Base-by-base conservation (phyloP, 2,113 vertebrate genomes). In the Poeciliopsis prolifica region DNA sequence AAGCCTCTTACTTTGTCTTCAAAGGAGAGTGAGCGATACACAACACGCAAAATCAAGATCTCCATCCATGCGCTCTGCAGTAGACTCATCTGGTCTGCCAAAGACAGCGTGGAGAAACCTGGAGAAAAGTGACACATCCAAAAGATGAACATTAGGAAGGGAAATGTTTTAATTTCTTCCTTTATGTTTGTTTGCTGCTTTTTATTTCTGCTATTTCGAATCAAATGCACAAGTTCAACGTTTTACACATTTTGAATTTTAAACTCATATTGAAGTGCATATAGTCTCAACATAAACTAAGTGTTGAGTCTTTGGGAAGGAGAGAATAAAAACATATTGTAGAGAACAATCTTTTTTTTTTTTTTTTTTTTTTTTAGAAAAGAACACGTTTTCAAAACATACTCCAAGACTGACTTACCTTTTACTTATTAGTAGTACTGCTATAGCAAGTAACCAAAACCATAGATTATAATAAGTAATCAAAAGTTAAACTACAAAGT, bases 61-160 rank as follows among this genome's bases (percentile, higher is more conserved):
- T 99, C 98, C 98, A 99, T 99, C 98, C 98, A 99, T 60, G 98
- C 98, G 28, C 98, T 99, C 91, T 99, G 98, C 90, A 99, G 95
- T 89, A 99, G 96, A 93, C 97, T 99, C 98, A 99, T 99, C 95
- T 99, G 98, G 93, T 99, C 98, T 65, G 97, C 98, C 91, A 99
- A 94, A 74, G 98, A 99, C 91, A 99, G 95, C 17, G 98, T 99
- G 83, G 98, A 99, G 93, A 99, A 99, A 72, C 98, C 98, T 99
- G 92, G 14, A 10, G 65, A 70, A 83, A 1, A 85, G 68, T 68
- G 15, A 87, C 67, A 70, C 22, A 87, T 15, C 70, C 12, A 65
- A 66, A 17, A 76, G 19, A 76, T 40, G 11, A 70, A 77, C 24
- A 75, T 29, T 51, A 44, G 15, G 13, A 69, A 33, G n/a, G 28